Conservation (phyloP, 2,888 invertebrate species). For the Platycheirus rosarum region DNA sequence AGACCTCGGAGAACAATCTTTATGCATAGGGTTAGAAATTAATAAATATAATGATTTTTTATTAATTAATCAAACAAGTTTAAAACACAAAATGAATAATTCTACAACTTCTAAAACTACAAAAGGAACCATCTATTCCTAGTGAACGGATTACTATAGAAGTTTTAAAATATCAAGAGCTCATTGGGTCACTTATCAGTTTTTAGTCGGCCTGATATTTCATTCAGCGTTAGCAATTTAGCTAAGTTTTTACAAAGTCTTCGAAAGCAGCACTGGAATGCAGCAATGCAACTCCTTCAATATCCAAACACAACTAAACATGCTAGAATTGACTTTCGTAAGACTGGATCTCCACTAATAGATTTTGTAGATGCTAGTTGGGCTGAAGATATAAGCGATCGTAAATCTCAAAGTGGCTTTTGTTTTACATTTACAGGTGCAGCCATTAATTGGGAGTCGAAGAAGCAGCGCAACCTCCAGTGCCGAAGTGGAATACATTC, state of each 20-base stretch:
- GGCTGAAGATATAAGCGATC: constrained; percentile 4
- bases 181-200: constrained; percentile 19
- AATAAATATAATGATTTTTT: not conserved
- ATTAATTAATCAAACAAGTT: not conserved
- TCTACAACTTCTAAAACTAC: constrained; percentile 4
- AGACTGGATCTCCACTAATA: not conserved
- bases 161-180: constrained; percentile 4
- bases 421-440: constrained; percentile 36
- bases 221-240: constrained; percentile 6
- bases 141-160: constrained; percentile 8
- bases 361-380: constrained; percentile 28
- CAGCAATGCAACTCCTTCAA: constrained; percentile 2
- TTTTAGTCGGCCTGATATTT: constrained; percentile 16
- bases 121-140: constrained; percentile 10
- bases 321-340: constrained; percentile 26
- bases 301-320: constrained; percentile 27
- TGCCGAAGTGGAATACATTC: constrained; percentile 1
- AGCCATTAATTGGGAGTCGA: constrained; percentile 18
- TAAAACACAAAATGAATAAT: constrained; percentile 1
- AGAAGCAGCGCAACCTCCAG: constrained; percentile 26
- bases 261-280: constrained; percentile 16
- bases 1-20: not conserved
- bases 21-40: constrained; percentile 1
- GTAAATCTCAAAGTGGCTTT: constrained; percentile 36
- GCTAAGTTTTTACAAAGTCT: constrained; percentile 25